Conservation (phyloP, 2,113 vertebrate species). For the human region DNA sequence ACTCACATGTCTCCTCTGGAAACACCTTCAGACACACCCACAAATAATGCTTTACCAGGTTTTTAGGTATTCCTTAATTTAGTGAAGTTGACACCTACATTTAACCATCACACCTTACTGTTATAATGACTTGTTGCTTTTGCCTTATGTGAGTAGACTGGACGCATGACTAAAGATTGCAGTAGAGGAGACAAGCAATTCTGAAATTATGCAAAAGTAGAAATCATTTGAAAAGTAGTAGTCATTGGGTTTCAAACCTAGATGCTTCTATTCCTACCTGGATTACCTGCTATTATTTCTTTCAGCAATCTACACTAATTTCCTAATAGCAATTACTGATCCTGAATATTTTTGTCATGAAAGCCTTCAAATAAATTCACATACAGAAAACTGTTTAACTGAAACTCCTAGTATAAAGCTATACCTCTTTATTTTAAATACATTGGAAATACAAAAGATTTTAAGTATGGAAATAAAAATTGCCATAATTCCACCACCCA, state of each 20-base stretch:
- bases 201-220: neutral
- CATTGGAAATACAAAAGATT: neutral
- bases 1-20: neutral
- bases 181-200: neutral
- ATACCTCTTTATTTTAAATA: neutral
- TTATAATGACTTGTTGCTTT: neutral
- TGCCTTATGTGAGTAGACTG: neutral
- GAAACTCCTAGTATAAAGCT: neutral
- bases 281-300: neutral
- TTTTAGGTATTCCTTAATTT: neutral
- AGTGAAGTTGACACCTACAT: neutral
- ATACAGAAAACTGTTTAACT: neutral
- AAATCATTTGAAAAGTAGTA: neutral
- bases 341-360: neutral
- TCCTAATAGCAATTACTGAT: neutral
- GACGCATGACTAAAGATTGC: neutral
- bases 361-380: slow-evolving; percentile 16
- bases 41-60: neutral
- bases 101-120: neutral
- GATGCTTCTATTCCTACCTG: neutral
- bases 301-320: neutral
- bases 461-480: slow-evolving; percentile 5
- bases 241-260: neutral
- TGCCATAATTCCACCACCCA: neutral
- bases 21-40: neutral